A percentile compares a stretch with the other conserved stretches of the same genome.
phyloP scores from a whole-genome alignment of 2,888 invertebrate species.

The Buathra laborator region DNA sequence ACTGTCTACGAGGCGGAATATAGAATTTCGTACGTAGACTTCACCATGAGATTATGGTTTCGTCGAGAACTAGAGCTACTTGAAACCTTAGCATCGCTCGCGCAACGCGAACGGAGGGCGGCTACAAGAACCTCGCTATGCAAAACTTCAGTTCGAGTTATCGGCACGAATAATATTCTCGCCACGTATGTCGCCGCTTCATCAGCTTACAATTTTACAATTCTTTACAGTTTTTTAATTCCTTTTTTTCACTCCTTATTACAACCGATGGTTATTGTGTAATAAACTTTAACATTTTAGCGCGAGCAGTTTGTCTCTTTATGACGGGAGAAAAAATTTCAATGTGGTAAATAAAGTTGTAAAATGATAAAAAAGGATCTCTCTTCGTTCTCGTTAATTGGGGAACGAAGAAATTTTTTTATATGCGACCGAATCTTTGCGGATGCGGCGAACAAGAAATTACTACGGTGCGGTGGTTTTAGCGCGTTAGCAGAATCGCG shows the following conservation, averaged over 20 bases:
- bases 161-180: constrained; percentile 23
- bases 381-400: background rate
- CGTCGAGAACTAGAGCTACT: background rate
- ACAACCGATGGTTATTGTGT: background rate
- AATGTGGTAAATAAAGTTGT: background rate
- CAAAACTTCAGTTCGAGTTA: constrained; percentile 2
- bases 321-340: background rate
- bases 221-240: background rate
- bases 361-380: background rate
- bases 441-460: background rate
- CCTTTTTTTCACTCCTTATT: background rate
- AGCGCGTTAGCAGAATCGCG: no score
- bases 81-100: background rate
- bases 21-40: background rate
- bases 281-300: background rate
- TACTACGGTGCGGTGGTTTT: no score
- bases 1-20: background rate
- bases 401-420: background rate
- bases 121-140: background rate
- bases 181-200: constrained; percentile 12
- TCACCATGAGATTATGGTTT: background rate
- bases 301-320: background rate
- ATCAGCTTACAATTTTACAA: background rate
- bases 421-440: background rate
- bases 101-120: background rate